Base-by-base conservation (phyloP, 2,888 invertebrate genomes). In the Notocelia uddmanniana region DNA sequence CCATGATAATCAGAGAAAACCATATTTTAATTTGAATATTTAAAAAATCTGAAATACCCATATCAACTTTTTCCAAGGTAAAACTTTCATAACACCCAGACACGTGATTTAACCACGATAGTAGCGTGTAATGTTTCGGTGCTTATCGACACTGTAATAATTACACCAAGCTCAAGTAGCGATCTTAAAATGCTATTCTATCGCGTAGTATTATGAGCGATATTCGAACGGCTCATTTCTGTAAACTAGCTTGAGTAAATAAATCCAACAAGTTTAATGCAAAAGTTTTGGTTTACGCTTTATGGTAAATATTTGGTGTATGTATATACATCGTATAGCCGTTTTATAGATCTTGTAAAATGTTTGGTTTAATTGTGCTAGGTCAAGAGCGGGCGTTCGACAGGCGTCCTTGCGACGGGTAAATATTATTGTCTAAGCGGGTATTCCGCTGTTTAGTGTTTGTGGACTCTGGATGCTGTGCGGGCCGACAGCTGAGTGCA, bases 221-320 rank as follows among this genome's bases (percentile, higher is more conserved):
- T 75, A 83, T 80, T 90, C 58, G 75, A 73, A 74, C 75, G 80
- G 41, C 74, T 50, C 52, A 55, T 73, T 78, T 78, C 78, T 88
- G 87, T 88, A 90, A 84, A 83, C 83, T 81, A 83, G 80, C 82
- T 78, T 80, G 84, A 86, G 89, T 91, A 92, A 92, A 92, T 92
- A 92, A 91, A 92, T 89, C 89, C 85, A 84, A 87, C 87, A 84
- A 91, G 91, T 91, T 91, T 89, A 92, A 92, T 93, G 93, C 93
- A 92, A 93, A 93, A 91, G 89, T 92, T 92, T 92, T 91, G 92
- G 92, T 93, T 93, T 92, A 93, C 93, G 92, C 90, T 92, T 92
- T 92, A 93, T 93, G 92, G 92, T 93, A 93, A 93, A 93, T 93
- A 93, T 93, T 93, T 93, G 90, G 92, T 92, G 88, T 89, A 90